phyloP scores from a whole-genome alignment of 2,797 vertebrate genomes.

The Scleropages formosus region DNA sequence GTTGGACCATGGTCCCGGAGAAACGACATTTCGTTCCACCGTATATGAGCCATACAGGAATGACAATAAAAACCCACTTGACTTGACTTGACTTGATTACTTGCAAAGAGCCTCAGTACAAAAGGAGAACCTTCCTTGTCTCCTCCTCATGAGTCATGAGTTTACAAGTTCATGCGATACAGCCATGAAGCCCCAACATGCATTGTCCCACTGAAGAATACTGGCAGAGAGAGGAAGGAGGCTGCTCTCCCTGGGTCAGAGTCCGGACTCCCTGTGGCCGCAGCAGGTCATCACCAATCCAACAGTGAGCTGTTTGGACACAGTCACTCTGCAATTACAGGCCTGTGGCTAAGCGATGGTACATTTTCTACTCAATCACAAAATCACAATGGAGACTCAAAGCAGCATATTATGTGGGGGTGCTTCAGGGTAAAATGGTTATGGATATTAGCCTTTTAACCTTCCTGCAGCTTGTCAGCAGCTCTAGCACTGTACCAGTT shows the following conservation, averaged over 20 bases:
- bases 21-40: too few species aligned
- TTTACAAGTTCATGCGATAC: neutral
- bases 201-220: neutral
- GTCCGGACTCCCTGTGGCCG: neutral
- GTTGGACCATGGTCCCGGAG: too few species aligned
- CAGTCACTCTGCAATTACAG: neutral
- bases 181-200: neutral
- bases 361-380: neutral
- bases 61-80: too few species aligned
- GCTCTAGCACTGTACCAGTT: too few species aligned
- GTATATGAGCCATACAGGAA: too few species aligned
- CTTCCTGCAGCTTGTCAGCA: neutral
- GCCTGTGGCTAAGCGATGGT: constrained; percentile 10
- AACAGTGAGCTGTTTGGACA: neutral
- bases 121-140: too few species aligned
- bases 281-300: neutral
- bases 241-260: too few species aligned
- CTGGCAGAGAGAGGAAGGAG: neutral
- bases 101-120: too few species aligned
- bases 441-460: neutral
- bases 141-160: too few species aligned
- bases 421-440: neutral
- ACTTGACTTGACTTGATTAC: too few species aligned
- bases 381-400: neutral
- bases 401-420: neutral